Evolutionary conservation across 1,140 invertebrate species (phyloP).

Genomic region (Hycleus cichorii): DNA sequence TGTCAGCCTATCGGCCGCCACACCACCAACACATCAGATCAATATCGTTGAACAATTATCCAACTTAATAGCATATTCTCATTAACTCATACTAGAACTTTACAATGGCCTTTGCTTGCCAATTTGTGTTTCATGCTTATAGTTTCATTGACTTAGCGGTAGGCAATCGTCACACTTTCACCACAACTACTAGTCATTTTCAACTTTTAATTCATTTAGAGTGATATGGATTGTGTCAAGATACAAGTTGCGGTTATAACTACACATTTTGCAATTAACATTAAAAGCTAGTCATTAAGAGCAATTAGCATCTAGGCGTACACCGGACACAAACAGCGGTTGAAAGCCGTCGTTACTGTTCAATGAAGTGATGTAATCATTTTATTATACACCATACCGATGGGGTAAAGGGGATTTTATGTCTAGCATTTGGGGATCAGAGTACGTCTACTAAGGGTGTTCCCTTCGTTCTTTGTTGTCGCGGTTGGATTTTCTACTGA

Average conservation of each 20-base stretch:
- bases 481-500: slow-evolving; percentile 22
- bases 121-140: slow-evolving; percentile 23
- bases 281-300: slow-evolving; percentile 31
- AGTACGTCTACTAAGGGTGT: slow-evolving; percentile 17
- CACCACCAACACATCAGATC: slow-evolving; percentile 33
- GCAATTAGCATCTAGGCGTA: slow-evolving; percentile 25
- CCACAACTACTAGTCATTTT: neutral
- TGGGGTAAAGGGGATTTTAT: slow-evolving; percentile 28
- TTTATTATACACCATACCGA: slow-evolving; percentile 32
- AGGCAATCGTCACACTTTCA: neutral
- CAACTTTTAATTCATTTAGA: slow-evolving; percentile 23
- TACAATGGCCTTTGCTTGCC: slow-evolving; percentile 26
- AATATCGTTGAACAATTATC: slow-evolving; percentile 35
- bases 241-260: slow-evolving; percentile 20
- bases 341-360: slow-evolving; percentile 32
- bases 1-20: slow-evolving; percentile 31
- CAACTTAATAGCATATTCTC: slow-evolving; percentile 35
- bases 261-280: slow-evolving; percentile 31
- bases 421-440: slow-evolving; percentile 28
- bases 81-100: slow-evolving; percentile 33
- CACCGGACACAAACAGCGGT: slow-evolving; percentile 27
- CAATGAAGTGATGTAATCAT: slow-evolving; percentile 38
- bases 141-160: slow-evolving; percentile 3
- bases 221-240: slow-evolving; percentile 28
- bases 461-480: slow-evolving; percentile 25